These are phyloP conservation scores for Cromileptes altivelis DNA, from an alignment of 2,113 vertebrate species.

Conservation along the genomic window DNA sequence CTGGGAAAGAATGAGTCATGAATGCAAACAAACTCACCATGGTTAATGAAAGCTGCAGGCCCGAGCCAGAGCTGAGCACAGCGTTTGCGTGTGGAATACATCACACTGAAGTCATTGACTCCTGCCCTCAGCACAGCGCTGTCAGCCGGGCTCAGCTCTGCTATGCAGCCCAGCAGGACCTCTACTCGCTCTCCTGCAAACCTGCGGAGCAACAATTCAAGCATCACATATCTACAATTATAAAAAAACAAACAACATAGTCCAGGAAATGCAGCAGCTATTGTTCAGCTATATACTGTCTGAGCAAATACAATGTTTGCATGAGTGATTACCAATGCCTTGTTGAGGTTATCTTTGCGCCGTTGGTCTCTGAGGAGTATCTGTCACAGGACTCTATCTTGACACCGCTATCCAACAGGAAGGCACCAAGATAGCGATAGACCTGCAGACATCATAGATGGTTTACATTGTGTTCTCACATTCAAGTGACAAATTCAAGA, in stretches of 20 bases:
- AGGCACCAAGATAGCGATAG: slow-evolving; percentile 91
- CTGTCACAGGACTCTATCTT: slow-evolving; percentile 90
- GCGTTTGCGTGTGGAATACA: slow-evolving; percentile 94
- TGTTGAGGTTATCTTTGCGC: slow-evolving; percentile 92
- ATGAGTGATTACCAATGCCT: slow-evolving; percentile 86
- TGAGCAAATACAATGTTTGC: neutral
- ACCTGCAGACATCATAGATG: slow-evolving; percentile 79
- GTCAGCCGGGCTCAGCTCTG: slow-evolving; percentile 89
- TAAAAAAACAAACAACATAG: too few species aligned
- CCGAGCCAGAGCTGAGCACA: slow-evolving; percentile 94
- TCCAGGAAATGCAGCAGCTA: neutral
- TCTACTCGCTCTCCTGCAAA: slow-evolving; percentile 89
- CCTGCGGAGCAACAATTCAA: slow-evolving; percentile 75
- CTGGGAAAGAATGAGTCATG: neutral
- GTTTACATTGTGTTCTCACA: neutral
- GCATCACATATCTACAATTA: neutral
- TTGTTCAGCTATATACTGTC: neutral
- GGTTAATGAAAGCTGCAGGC: slow-evolving; percentile 95
- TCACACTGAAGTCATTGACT: slow-evolving; percentile 95
- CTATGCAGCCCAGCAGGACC: slow-evolving; percentile 92
- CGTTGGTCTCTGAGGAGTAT: slow-evolving; percentile 94
- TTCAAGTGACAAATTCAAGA: neutral
- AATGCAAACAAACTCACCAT: slow-evolving; percentile 84
- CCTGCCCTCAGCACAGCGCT: slow-evolving; percentile 89
- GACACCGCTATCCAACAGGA: slow-evolving; percentile 92